Evolutionary conservation across 2,113 vertebrate genomes (phyloP).

Genomic region (Otus sunia): DNA sequence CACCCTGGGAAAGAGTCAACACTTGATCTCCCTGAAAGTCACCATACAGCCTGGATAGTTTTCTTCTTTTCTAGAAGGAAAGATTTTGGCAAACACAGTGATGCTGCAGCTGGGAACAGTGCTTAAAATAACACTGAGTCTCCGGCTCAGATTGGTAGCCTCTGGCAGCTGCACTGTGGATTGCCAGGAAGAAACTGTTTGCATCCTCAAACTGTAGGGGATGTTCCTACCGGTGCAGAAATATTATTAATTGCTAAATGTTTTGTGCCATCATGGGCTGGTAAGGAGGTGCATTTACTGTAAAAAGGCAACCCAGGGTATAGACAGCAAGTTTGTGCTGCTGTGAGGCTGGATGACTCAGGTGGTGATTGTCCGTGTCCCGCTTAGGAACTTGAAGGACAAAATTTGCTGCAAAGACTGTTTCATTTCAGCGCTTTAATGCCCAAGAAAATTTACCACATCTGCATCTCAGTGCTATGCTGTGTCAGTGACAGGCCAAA

Average conservation of each 20-base stretch:
- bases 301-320: background rate
- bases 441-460: background rate
- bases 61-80: conserved; percentile 16
- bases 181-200: conserved; percentile 26
- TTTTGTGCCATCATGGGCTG: background rate
- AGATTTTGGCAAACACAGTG: background rate
- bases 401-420: conserved; percentile 5
- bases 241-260: background rate
- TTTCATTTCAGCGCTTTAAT: background rate
- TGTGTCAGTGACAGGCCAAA: background rate
- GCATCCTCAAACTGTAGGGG: background rate
- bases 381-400: conserved; percentile 23
- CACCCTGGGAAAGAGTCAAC: background rate
- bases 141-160: background rate
- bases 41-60: background rate
- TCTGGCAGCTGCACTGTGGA: conserved; percentile 22
- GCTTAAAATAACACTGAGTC: conserved; percentile 35
- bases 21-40: background rate
- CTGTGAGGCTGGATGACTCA: conserved; percentile 12
- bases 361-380: background rate
- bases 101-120: conserved; percentile 29
- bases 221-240: background rate
- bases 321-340: background rate
- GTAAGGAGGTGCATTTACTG: background rate
- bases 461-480: background rate